Conservation (phyloP, 2,113 vertebrate species). For the Aleadryas rufinucha region DNA sequence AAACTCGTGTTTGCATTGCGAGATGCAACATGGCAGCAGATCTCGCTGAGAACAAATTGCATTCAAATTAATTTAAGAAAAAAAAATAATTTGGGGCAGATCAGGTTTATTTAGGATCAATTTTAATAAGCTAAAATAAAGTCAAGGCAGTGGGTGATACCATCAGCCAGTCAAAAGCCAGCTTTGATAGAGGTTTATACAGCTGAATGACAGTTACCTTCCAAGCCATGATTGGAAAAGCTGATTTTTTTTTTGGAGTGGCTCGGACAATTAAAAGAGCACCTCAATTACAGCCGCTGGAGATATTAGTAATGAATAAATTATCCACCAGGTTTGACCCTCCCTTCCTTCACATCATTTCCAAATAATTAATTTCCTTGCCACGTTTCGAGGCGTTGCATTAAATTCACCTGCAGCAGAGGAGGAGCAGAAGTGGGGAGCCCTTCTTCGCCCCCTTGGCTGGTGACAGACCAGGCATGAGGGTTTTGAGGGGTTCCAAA, state of each 20-base stretch:
- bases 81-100: conserved; percentile 64
- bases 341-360: conserved; percentile 6
- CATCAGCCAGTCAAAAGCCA: conserved; percentile 52
- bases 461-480: not conserved
- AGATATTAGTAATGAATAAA: conserved; percentile 59
- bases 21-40: conserved; percentile 36
- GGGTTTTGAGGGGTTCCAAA: accelerated
- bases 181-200: conserved; percentile 22
- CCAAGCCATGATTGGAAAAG: conserved; percentile 13
- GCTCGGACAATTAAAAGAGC: conserved; percentile 38
- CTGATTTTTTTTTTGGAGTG: conserved; percentile 18
- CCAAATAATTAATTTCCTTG: conserved; percentile 34
- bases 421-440: not conserved
- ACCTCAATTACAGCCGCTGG: conserved; percentile 41
- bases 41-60: conserved; percentile 61
- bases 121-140: conserved; percentile 74
- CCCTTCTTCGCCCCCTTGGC: not conserved
- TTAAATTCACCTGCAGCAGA: not conserved
- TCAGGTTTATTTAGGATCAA: conserved; percentile 73
- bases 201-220: conserved; percentile 49
- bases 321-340: not conserved
- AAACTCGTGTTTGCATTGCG: conserved; percentile 41
- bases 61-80: conserved; percentile 59
- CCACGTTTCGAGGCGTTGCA: not conserved
- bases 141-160: conserved; percentile 37